phyloP scores from a whole-genome alignment of 1,140 invertebrate genomes.

The Lepidostoma basale region DNA sequence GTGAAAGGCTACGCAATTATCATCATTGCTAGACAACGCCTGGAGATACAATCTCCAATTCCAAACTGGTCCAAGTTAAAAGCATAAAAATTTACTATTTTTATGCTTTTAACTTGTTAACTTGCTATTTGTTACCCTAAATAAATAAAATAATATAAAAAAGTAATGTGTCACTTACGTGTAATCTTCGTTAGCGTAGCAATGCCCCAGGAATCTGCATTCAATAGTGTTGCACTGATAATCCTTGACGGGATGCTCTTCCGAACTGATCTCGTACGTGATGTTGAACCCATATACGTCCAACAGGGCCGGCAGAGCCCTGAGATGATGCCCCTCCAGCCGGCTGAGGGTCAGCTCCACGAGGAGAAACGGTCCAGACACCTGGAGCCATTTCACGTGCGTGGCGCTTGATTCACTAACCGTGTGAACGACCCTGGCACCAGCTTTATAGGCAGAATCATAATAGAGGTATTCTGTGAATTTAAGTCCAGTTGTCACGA shows the following conservation, averaged over 20 bases:
- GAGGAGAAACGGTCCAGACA: constrained; percentile 76
- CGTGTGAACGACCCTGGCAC: constrained; percentile 63
- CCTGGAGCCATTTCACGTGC: constrained; percentile 69
- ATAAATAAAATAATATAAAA: not conserved
- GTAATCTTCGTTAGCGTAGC: constrained; percentile 72
- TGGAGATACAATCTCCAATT: too few relatives aligned
- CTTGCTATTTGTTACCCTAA: too few relatives aligned
- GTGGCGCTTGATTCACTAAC: constrained; percentile 77
- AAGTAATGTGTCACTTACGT: constrained; percentile 62
- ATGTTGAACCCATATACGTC: constrained; percentile 92
- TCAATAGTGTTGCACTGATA: constrained; percentile 76
- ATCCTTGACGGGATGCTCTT: constrained; percentile 56
- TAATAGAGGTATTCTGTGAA: constrained; percentile 86
- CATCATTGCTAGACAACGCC: too few relatives aligned
- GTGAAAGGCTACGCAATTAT: too few relatives aligned
- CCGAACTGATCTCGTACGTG: constrained; percentile 78
- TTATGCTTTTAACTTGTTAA: too few relatives aligned
- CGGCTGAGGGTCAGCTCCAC: constrained; percentile 75
- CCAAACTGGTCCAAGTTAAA: too few relatives aligned
- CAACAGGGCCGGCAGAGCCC: constrained; percentile 78
- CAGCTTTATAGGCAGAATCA: constrained; percentile 71
- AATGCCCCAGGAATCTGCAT: constrained; percentile 85
- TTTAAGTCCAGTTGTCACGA: constrained; percentile 77
- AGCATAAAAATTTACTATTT: too few relatives aligned
- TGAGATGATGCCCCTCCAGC: constrained; percentile 81